Evolutionary conservation across 2,888 invertebrate genomes (phyloP), one percentile per base, ranked within the genome.

Genomic region (Polyploca ridens): DNA sequence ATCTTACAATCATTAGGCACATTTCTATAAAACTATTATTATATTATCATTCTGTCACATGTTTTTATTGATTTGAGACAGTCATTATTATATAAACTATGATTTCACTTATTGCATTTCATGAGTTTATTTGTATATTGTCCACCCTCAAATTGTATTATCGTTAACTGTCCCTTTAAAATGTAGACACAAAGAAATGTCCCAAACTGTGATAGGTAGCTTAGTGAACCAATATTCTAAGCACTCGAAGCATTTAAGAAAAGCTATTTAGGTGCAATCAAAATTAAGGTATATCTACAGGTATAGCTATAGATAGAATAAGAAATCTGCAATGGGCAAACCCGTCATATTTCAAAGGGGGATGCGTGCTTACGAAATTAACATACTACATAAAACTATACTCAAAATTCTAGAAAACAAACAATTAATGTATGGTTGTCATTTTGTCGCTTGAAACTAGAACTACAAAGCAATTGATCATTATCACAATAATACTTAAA

Each of bases 401-500:
- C n/a, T n/a, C 46, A 46, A 46, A n/a, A 6, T 5, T 5, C 46
- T 46, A 46, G 46, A 3, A 46, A 46, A 46, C 14, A 46, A 46
- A 46, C n/a, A 46, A 46, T 16, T 46, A n/a, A n/a, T 46, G n/a
- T 46, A 49, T 7, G 5, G n/a, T 1, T 49, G 49, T 49, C n/a
- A 16, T 49, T 49, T 49, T 7, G 27, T 44, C 44, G 44, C 49
- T 49, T 16, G 49, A n/a, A 49, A 49, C 16, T 16, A 5, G 6
- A n/a, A 66, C 35, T 63, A 49, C 49, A 49, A 49, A 16, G 49
- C n/a, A 46, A 6, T 46, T 14, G 5, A 46, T 46, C 0, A 46
- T 46, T 46, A 49, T 19, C 10, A 54, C 19, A 10, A 7, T 54
- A 19, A 54, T 54, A 54, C 61, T 67, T 60, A 61, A 64, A 67